These are phyloP conservation scores for Chromis chromis DNA, from an alignment of 2,797 vertebrate species.

Conservation along the genomic window DNA sequence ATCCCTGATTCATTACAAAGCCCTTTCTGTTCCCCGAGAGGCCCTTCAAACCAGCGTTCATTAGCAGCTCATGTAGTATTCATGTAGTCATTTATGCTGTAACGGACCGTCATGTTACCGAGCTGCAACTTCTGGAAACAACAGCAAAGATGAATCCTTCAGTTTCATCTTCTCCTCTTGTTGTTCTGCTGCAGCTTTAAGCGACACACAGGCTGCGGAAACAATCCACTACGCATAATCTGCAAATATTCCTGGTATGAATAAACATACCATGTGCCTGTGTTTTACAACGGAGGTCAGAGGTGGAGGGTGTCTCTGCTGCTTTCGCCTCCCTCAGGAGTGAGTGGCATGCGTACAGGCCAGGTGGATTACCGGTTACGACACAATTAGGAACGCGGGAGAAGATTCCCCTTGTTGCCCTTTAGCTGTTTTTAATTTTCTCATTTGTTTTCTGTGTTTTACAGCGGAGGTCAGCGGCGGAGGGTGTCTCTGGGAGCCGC, in stretches of 20 bases:
- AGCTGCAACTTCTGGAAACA: background rate
- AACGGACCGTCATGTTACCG: constrained; percentile 6
- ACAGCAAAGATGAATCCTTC: too few species aligned
- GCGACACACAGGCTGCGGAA: background rate
- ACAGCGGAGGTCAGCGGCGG: constrained; percentile 84
- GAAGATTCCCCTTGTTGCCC: background rate
- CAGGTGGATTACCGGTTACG: background rate
- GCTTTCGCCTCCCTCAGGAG: constrained; percentile 13
- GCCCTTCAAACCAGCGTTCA: constrained; percentile 12
- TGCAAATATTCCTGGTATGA: constrained; percentile 54
- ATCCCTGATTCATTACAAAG: constrained; percentile 24
- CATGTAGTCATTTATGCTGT: background rate
- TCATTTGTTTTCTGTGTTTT: constrained; percentile 11
- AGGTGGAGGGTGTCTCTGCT: too few species aligned
- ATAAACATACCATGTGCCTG: constrained; percentile 15
- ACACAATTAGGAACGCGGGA: constrained; percentile 8
- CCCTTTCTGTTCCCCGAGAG: constrained; percentile 19
- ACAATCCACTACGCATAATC: background rate
- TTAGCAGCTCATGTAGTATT: constrained; percentile 22
- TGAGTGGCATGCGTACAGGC: constrained; percentile 11
- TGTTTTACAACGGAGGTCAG: too few species aligned
- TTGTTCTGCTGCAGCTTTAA: background rate
- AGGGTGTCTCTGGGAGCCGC: constrained; percentile 86
- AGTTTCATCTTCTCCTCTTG: too few species aligned
- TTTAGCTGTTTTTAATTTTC: background rate